Conservation (phyloP, 2,888 invertebrate genomes). For the Carabus problematicus region DNA sequence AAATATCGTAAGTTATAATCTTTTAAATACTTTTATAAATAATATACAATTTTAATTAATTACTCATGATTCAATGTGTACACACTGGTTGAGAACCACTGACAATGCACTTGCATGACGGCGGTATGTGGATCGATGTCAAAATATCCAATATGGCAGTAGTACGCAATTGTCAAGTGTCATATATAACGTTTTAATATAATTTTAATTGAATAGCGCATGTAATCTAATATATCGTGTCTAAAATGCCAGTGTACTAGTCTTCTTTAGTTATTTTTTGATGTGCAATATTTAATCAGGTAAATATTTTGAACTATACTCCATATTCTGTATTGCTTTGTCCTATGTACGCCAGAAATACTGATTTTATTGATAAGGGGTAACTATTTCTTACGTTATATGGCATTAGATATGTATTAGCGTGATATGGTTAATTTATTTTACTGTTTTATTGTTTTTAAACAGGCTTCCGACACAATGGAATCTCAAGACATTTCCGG, state of each 20-base stretch:
- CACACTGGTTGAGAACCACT: constrained; percentile 22
- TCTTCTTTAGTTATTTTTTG: constrained; percentile 9
- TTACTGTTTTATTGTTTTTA: neutral
- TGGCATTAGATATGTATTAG: neutral
- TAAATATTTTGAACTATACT: constrained; percentile 18
- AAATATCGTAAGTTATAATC: too few species aligned
- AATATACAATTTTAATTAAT: too few species aligned
- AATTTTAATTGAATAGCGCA: constrained; percentile 26
- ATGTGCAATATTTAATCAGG: constrained; percentile 33
- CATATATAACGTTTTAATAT: constrained; percentile 25
- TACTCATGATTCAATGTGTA: too few species aligned
- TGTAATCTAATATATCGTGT: constrained; percentile 16
- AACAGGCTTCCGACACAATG: constrained; percentile 18
- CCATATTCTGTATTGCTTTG: neutral
- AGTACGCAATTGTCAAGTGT: constrained; percentile 40
- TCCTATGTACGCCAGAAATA: neutral
- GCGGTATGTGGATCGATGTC: constrained; percentile 39
- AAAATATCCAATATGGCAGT: constrained; percentile 41
- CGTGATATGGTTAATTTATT: neutral
- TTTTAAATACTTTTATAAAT: too few species aligned
- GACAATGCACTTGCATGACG: constrained; percentile 36
- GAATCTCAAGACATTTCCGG: constrained; percentile 25
- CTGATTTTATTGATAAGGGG: too few species aligned
- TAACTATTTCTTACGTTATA: too few species aligned
- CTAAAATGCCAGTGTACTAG: constrained; percentile 29